These are phyloP conservation scores for Upupa epops DNA, from an alignment of 2,113 vertebrate genomes.

Conservation along the genomic window DNA sequence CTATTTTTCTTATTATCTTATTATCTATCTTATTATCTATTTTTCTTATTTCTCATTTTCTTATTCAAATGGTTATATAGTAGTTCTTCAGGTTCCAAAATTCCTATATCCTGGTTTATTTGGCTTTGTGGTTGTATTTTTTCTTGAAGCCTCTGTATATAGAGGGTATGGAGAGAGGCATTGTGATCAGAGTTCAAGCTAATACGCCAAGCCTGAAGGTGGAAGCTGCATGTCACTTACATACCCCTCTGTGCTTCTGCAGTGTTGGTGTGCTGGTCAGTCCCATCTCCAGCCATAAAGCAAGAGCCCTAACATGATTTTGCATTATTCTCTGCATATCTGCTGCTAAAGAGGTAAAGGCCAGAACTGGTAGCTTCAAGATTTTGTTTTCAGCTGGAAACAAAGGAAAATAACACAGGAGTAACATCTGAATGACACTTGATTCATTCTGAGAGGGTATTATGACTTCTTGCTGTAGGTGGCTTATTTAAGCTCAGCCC, in stretches of 20 bases:
- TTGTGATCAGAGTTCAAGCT: background rate
- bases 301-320: background rate
- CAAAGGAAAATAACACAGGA: background rate
- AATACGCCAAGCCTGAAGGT: background rate
- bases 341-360: background rate
- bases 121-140: background rate
- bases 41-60: background rate
- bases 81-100: background rate
- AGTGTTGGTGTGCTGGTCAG: background rate
- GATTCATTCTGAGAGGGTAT: no score
- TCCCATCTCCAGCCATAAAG: background rate
- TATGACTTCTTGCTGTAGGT: background rate
- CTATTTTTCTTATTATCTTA: background rate
- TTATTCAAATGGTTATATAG: background rate
- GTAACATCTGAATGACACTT: background rate
- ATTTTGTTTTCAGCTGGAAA: background rate
- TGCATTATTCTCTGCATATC: background rate
- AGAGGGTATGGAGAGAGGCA: background rate
- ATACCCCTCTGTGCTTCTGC: background rate
- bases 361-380: background rate
- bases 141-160: background rate
- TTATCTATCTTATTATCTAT: background rate
- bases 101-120: background rate
- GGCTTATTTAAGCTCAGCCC: background rate
- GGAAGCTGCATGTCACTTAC: background rate